Evolutionary conservation across 1,140 invertebrate genomes (phyloP), one percentile per base, ranked within the genome.

Genomic region (Melanaphis sacchari): DNA sequence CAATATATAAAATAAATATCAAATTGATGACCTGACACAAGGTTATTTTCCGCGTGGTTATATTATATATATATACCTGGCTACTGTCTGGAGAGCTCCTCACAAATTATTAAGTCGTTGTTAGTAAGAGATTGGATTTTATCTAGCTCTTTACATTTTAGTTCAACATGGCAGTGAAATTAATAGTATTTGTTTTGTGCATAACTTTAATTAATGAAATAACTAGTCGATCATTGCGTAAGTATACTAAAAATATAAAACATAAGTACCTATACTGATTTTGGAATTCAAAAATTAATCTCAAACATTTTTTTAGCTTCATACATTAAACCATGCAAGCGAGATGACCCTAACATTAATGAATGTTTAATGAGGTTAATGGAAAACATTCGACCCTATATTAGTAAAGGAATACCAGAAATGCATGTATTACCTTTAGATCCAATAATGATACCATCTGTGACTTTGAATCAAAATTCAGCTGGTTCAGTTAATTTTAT

Each of bases 321-420:
- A 22, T 94, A 93, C 89, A 88, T 94, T 9, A 94, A 93, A 92
- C 93, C 94, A 46, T 94, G 94, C 40, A 93, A 94, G 11, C 40
- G 94, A 89, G 81, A 93, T 82, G 94, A 94, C n/a, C 90, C 94
- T 2, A 7, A 87, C 5, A 41, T 94, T 11, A 93, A 94, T n/a
- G 82, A 93, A 24, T 94, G 94, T 41, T 24, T 94, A 49, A 88
- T 82, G 11, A 89, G 91, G 4, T 43, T 94, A 31, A n/a, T 94
- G 36, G 85, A 89, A 9, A 85, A 46, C 24, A 41, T 94, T 31
- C 76, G 89, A 31, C 93, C 94, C 7, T 84, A 85, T 41, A 87
- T 93, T 18, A 59, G 38, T 49, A 93, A 93, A 66, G 94, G 94
- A 46, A 93, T 94, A 36, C 91, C 94, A 36, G 94, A 94, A 93